Percentiles rank a stretch among this genome's conserved stretches.
phyloP scores from a whole-genome alignment of 2,797 vertebrate species.

The Scyliorhinus canicula region DNA sequence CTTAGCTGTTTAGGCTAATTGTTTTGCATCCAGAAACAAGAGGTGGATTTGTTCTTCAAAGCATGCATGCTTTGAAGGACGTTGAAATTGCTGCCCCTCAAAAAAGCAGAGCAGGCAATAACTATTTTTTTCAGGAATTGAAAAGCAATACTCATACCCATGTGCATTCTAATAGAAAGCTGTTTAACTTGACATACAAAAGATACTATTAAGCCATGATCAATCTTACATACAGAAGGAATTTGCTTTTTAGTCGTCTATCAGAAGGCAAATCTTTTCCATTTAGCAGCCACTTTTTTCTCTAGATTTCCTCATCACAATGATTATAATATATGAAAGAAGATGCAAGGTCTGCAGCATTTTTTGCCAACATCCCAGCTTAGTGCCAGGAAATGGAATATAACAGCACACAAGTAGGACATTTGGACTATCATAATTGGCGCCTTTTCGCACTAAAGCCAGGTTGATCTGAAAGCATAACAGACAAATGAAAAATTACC shows the following conservation, averaged over 20 bases:
- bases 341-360: background rate
- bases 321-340: background rate
- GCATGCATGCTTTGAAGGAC: background rate
- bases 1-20: background rate
- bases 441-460: background rate
- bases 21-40: background rate
- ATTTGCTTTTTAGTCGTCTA: background rate
- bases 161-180: background rate
- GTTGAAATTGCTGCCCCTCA: background rate
- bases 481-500: background rate
- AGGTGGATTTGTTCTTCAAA: background rate
- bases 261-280: background rate
- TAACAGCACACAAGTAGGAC: background rate
- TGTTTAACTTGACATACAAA: background rate
- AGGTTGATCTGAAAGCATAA: background rate
- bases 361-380: background rate
- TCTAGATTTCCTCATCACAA: background rate
- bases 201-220: background rate
- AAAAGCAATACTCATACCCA: background rate
- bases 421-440: background rate
- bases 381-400: background rate
- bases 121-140: background rate
- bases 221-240: background rate
- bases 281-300: background rate
- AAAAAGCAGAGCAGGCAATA: background rate